Evolutionary conservation across 2,797 vertebrate genomes (phyloP).

Genomic region (Oryzias dopingdopingensis): DNA sequence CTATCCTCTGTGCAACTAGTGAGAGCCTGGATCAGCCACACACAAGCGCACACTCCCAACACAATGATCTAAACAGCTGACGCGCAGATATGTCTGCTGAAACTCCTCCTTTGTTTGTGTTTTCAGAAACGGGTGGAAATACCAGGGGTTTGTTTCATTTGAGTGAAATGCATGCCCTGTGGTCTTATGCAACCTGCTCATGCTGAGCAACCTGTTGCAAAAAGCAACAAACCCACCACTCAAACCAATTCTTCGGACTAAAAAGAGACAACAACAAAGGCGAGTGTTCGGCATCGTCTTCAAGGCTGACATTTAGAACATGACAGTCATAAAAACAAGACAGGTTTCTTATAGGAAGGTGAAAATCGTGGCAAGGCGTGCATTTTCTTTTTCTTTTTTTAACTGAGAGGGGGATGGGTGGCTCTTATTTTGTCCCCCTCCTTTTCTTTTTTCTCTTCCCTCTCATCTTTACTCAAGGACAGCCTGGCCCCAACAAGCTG

Average conservation of each 20-base stretch:
- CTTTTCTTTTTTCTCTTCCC: constrained; percentile 53
- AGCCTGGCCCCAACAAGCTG: constrained; percentile 51
- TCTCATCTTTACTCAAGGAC: constrained; percentile 73
- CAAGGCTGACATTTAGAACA: neutral
- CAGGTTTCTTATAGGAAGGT: constrained; percentile 51
- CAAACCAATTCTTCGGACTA: neutral
- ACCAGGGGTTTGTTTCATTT: constrained; percentile 1
- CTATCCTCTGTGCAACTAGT: constrained; percentile 35
- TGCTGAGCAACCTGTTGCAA: constrained; percentile 57
- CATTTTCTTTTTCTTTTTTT: constrained; percentile 44
- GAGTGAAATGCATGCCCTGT: constrained; percentile 16
- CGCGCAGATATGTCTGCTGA: constrained; percentile 32
- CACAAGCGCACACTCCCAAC: constrained; percentile 25
- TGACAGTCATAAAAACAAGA: constrained; percentile 24
- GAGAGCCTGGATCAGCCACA: constrained; percentile 24
- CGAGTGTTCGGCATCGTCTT: constrained; percentile 14
- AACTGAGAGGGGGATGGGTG: constrained; percentile 62
- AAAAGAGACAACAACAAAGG: neutral
- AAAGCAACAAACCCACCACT: constrained; percentile 10
- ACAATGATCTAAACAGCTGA: constrained; percentile 66
- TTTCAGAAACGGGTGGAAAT: constrained; percentile 22
- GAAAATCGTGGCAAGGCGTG: constrained; percentile 66
- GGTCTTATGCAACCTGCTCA: constrained; percentile 5
- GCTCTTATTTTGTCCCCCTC: constrained; percentile 65
- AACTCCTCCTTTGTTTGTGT: constrained; percentile 1